Evolutionary conservation across 2,113 vertebrate species (phyloP).

Genomic region (Meleagris gallopavo): DNA sequence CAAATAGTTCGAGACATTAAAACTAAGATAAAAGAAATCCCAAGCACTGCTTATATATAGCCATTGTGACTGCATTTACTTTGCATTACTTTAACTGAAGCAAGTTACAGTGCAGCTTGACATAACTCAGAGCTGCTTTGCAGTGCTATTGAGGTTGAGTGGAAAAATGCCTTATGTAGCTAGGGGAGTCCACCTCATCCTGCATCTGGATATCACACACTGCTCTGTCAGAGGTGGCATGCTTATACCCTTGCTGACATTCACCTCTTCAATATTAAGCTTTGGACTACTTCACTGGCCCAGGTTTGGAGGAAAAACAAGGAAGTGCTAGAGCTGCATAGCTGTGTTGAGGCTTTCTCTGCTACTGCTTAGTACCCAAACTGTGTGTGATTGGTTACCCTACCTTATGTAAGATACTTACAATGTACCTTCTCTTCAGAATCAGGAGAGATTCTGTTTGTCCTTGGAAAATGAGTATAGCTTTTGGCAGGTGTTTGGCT

Average conservation of each 20-base stretch:
- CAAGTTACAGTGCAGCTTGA: background rate
- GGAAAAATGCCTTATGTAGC: background rate
- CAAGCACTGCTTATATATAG: background rate
- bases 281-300: background rate
- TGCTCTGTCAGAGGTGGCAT: background rate
- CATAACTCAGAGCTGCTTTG: background rate
- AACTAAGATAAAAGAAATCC: constrained; percentile 56
- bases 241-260: fast-evolving
- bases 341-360: background rate
- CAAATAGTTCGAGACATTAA: constrained; percentile 20
- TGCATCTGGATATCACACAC: background rate
- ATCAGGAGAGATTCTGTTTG: background rate
- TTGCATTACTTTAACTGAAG: constrained; percentile 1
- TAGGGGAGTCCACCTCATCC: background rate
- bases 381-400: background rate
- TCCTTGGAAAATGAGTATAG: background rate
- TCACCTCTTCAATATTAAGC: background rate
- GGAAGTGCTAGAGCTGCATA: background rate
- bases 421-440: background rate
- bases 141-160: background rate
- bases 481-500: background rate
- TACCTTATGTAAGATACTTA: background rate
- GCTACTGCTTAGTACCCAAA: background rate
- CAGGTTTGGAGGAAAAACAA: background rate
- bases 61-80: constrained; percentile 11